A percentile compares a stretch with the other conserved stretches of the same genome.
Evolutionary conservation across 1,140 invertebrate genomes (phyloP).

Genomic region (Pseudachorutes palmiensis): DNA sequence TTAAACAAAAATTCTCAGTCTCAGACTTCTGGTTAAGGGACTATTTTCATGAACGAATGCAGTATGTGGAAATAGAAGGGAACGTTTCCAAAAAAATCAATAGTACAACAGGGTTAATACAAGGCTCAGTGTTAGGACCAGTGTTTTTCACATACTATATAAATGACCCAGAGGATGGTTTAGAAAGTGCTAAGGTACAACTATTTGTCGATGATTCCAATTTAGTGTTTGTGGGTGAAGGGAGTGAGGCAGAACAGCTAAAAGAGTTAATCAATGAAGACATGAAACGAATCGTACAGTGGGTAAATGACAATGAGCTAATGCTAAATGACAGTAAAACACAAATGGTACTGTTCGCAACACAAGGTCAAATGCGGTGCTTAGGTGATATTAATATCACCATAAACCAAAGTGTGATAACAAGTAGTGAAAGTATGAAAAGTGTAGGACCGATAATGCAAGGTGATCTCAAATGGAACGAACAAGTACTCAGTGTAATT

Average conservation of each 20-base stretch:
- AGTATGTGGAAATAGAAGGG: constrained; percentile 10
- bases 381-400: background rate
- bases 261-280: background rate
- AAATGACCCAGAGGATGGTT: constrained; percentile 11
- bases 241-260: background rate
- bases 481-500: background rate
- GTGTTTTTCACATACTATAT: constrained; percentile 17
- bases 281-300: background rate
- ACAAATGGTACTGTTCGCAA: background rate
- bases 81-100: background rate
- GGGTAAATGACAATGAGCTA: background rate
- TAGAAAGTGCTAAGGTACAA: background rate
- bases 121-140: constrained; percentile 13
- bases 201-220: constrained; percentile 21
- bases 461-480: background rate
- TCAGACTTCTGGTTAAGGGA: constrained; percentile 20
- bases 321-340: background rate
- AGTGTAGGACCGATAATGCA: background rate
- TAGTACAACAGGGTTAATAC: background rate
- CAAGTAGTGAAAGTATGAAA: background rate
- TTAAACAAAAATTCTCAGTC: constrained; percentile 15
- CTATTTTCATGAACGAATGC: constrained; percentile 6
- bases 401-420: background rate
- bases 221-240: constrained; percentile 10
- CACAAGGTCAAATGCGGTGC: background rate